A percentile compares a stretch with the other conserved stretches of the same genome.
Evolutionary conservation across 2,888 invertebrate genomes (phyloP).

Genomic region (Lochmaea capreae): DNA sequence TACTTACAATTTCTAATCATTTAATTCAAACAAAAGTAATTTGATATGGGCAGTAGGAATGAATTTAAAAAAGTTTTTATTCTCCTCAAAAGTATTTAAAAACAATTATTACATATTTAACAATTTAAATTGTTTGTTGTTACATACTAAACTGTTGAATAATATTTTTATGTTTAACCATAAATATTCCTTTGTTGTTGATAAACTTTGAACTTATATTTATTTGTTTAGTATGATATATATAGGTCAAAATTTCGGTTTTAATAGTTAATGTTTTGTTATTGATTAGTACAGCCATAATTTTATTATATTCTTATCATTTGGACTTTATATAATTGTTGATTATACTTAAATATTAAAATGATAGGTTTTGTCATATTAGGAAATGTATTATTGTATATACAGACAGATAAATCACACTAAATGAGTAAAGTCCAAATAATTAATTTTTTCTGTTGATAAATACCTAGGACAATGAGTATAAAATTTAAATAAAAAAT

Average conservation of each 20-base stretch:
- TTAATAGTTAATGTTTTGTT: constrained; percentile 6
- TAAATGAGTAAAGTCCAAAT: background rate
- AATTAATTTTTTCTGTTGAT: background rate
- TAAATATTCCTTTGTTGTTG: constrained; percentile 39
- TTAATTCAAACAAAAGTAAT: background rate
- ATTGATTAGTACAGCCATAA: background rate
- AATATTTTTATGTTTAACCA: background rate
- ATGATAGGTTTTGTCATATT: background rate
- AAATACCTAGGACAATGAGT: too few species aligned
- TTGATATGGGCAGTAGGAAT: constrained; percentile 2
- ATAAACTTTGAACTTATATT: constrained; percentile 41
- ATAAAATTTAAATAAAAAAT: too few species aligned
- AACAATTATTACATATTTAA: background rate
- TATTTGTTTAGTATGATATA: constrained; percentile 18
- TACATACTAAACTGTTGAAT: background rate
- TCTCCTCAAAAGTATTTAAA: too few species aligned
- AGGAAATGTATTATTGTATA: background rate
- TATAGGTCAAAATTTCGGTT: constrained; percentile 25
- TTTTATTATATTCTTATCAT: constrained; percentile 15
- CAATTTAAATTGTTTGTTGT: background rate
- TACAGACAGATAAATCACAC: background rate
- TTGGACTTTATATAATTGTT: background rate
- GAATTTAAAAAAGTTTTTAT: background rate
- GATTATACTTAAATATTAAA: background rate
- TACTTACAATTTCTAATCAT: background rate